These are phyloP conservation scores for Venusia cambrica DNA, from an alignment of 2,888 invertebrate species.

Conservation along the genomic window DNA sequence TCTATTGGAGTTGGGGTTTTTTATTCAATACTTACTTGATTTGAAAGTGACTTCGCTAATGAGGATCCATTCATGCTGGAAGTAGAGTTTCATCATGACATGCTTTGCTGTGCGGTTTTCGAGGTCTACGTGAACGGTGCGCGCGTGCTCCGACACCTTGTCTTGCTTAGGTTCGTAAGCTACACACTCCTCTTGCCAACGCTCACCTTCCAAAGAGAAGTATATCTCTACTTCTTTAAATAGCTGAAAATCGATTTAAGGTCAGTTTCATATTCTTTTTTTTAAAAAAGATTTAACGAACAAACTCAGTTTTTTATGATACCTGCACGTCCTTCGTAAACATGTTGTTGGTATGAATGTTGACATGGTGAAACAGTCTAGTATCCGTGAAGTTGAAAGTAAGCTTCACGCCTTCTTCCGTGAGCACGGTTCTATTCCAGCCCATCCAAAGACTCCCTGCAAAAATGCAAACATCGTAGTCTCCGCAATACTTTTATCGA, in stretches of 20 bases:
- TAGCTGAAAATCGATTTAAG: constrained; percentile 70
- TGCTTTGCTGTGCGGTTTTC: constrained; percentile 88
- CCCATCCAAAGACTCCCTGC: constrained; percentile 90
- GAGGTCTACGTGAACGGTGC: constrained; percentile 87
- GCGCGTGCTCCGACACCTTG: constrained; percentile 77
- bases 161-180: constrained; percentile 82
- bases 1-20: constrained; percentile 3
- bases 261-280: not conserved
- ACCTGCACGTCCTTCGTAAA: constrained; percentile 90
- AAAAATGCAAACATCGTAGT: constrained; percentile 22
- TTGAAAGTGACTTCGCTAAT: constrained; percentile 94
- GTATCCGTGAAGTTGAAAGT: constrained; percentile 90
- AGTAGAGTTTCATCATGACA: constrained; percentile 87
- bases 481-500: not conserved
- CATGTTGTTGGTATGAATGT: constrained; percentile 90
- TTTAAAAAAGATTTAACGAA: not conserved
- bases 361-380: constrained; percentile 86
- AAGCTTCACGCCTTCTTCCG: constrained; percentile 84
- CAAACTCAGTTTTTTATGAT: constrained; percentile 16
- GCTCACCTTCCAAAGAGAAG: constrained; percentile 89
- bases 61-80: constrained; percentile 92
- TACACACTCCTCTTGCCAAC: constrained; percentile 86
- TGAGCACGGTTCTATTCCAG: constrained; percentile 86
- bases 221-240: constrained; percentile 88
- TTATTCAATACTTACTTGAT: constrained; percentile 81